Evolutionary conservation across 2,888 invertebrate species (phyloP).

Genomic region (Agrilus mali): DNA sequence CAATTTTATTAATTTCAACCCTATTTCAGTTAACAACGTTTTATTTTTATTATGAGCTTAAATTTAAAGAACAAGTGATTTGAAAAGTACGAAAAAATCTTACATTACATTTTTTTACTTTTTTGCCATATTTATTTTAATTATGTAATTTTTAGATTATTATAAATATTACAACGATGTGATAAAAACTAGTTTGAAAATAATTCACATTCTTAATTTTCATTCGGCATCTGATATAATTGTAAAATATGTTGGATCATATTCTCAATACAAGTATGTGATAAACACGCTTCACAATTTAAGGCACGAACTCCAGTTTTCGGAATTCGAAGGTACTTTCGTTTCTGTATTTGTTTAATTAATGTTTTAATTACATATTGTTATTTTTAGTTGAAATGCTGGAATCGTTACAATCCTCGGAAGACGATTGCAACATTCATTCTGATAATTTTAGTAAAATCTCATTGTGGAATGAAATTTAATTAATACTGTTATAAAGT

Average conservation of each 20-base stretch:
- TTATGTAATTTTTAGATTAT: slow-evolving; percentile 1
- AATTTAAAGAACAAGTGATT: too few species aligned
- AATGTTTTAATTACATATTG: neutral
- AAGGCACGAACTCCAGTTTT: slow-evolving; percentile 4
- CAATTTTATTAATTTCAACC: too few species aligned
- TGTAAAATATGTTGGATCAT: slow-evolving; percentile 20
- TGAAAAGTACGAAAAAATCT: too few species aligned
- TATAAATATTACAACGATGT: slow-evolving; percentile 2
- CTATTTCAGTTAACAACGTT: too few species aligned
- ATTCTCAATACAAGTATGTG: slow-evolving; percentile 22
- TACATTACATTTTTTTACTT: too few species aligned
- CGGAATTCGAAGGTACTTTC: slow-evolving; percentile 7
- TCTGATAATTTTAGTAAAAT: slow-evolving; percentile 1
- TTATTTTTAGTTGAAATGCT: slow-evolving; percentile 10
- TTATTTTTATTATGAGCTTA: too few species aligned
- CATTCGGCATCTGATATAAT: slow-evolving; percentile 19
- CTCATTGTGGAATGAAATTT: slow-evolving; percentile 6
- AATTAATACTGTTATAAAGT: neutral
- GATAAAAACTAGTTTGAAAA: slow-evolving; percentile 9
- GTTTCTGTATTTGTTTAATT: neutral
- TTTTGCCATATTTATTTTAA: neutral
- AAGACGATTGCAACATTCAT: slow-evolving; percentile 11
- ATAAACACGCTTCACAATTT: slow-evolving; percentile 15
- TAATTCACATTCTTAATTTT: slow-evolving; percentile 17
- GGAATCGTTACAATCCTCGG: slow-evolving; percentile 16